Evolutionary conservation across 92 coral and sea anemone species (phyloP).

Genomic region (Zoanthus gigantus): DNA sequence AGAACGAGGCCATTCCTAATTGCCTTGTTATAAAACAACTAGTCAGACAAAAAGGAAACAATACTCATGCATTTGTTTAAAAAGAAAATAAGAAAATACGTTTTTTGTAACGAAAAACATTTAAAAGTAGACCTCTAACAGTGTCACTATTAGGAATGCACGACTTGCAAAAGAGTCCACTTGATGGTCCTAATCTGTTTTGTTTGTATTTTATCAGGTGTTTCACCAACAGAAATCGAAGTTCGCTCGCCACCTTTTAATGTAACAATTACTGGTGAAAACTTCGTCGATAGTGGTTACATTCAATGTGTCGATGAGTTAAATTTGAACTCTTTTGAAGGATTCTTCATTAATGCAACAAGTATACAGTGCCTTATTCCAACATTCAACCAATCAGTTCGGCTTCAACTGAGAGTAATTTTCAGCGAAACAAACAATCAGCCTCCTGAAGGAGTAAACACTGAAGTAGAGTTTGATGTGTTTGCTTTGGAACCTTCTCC

Average conservation of each 20-base stretch:
- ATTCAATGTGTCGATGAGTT: neutral
- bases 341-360: neutral
- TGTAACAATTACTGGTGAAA: neutral
- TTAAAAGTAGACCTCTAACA: too few species aligned
- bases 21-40: too few species aligned
- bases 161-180: neutral
- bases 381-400: conserved; percentile 6
- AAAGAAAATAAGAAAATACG: too few species aligned
- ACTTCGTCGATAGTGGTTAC: neutral
- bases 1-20: too few species aligned
- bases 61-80: too few species aligned
- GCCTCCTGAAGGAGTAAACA: neutral
- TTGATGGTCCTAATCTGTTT: neutral
- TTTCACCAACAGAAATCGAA: neutral
- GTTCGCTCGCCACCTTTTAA: neutral
- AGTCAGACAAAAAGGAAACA: too few species aligned
- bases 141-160: neutral
- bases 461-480: neutral
- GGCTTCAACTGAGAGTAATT: neutral
- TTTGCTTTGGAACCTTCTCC: neutral
- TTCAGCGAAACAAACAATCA: neutral
- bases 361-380: neutral
- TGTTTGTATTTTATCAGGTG: neutral
- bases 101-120: too few species aligned
- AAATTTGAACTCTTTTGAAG: neutral